Base-by-base conservation (phyloP, 2,888 invertebrate genomes). In the Campopleginae sp. region DNA sequence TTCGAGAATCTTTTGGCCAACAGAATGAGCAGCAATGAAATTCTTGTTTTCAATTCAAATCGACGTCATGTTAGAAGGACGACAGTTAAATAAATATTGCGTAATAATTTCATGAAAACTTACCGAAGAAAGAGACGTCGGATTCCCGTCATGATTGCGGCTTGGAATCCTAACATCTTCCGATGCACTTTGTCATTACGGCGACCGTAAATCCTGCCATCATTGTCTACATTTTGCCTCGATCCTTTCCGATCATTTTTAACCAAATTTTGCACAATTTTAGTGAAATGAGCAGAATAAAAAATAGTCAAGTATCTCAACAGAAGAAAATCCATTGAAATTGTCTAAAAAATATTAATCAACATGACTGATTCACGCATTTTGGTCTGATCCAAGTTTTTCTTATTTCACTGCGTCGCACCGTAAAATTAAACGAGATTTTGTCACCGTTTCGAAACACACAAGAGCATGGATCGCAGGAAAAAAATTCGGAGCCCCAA, bases 71-170 rank as follows among this genome's bases (percentile, higher is more conserved):
- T 23, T 10, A 54, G 4, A 1, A 23, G 14, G 4, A 12, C 12
- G 54, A 58, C 4, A 10, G 17, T n/a, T 48, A 5, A 48, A 27
- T 12, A 27, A 58, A 27, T 14, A 14, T 12, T 58, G 4, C 6
- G 23, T 1, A 23, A 58, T 19, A 51, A 42, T 10, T 6, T 66
- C 17, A 31, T 3, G 4, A 19, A 27, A 54, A 85, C 85, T 85
- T 63, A 85, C 85, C 85, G 75, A 51, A 85, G 72, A 58, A 85
- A 82, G 38, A 85, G 68, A 82, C 85, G 85, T 80, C 85, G 85
- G 58, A 85, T 85, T 66, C 71, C 82, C 72, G 82, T 72, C 85
- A 85, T 85, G 51, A 66, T 80, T 51, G 51, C 61, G 33, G 61
- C 61, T 48, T 33, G 8, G 5, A 71, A 48, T 68, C 42, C 51